Evolutionary conservation across 2,113 vertebrate species (phyloP).

Genomic region (Silurus meridionalis): DNA sequence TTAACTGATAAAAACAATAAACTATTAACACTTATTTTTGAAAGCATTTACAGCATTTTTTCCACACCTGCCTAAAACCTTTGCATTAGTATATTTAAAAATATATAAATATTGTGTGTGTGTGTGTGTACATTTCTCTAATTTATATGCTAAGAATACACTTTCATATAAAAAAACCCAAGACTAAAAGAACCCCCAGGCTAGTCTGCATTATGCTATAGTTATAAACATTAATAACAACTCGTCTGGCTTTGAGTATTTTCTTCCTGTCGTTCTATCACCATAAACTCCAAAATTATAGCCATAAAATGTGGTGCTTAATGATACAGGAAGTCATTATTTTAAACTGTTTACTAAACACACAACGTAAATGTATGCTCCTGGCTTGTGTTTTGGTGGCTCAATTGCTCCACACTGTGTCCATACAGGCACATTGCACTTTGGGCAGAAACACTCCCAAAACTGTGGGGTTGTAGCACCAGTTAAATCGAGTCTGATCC

Average conservation of each 20-base stretch:
- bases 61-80: too few relatives aligned
- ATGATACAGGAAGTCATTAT: neutral
- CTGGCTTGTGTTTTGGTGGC: neutral
- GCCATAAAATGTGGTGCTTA: neutral
- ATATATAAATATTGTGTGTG: neutral
- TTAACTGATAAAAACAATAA: too few relatives aligned
- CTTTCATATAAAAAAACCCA: neutral
- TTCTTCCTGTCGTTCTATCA: neutral
- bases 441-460: neutral
- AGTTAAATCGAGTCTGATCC: neutral
- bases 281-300: neutral
- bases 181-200: neutral
- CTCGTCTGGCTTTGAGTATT: neutral
- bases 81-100: too few relatives aligned
- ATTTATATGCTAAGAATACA: neutral
- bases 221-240: neutral
- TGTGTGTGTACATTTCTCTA: neutral
- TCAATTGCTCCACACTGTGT: constrained; percentile 2
- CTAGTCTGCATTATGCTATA: neutral
- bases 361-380: too few relatives aligned
- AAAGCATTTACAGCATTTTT: too few relatives aligned
- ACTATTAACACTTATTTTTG: too few relatives aligned
- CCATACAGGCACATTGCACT: constrained; percentile 1
- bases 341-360: neutral
- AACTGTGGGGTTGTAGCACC: neutral